Conservation (phyloP, 2,888 invertebrate genomes). For the Dromius quadrimaculatus region DNA sequence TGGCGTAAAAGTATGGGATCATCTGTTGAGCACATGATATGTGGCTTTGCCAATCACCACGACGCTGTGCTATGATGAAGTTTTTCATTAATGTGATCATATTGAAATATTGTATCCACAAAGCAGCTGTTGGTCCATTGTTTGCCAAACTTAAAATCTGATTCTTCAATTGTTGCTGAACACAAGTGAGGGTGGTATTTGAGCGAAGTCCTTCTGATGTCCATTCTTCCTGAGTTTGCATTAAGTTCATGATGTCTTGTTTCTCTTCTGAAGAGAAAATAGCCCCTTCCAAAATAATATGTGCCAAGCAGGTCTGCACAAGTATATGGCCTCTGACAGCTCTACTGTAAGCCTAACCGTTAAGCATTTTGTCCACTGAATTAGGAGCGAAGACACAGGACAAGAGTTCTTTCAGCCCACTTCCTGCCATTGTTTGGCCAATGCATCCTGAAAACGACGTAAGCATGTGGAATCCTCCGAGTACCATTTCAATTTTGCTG, state of each 20-base stretch:
- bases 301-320: conserved; percentile 51
- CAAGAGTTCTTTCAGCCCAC: background rate
- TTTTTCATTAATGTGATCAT: conserved; percentile 51
- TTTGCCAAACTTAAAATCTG: too few species aligned
- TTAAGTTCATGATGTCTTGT: background rate
- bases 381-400: background rate
- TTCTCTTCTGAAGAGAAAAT: conserved; percentile 42
- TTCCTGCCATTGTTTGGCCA: background rate
- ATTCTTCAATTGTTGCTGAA: too few species aligned
- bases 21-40: conserved; percentile 39
- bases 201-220: conserved; percentile 17
- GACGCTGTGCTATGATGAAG: conserved; percentile 45
- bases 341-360: background rate
- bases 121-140: conserved; percentile 48
- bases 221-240: conserved; percentile 31
- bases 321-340: conserved; percentile 18
- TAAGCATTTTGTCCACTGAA: background rate
- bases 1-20: background rate
- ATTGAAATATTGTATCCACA: conserved; percentile 52
- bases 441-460: background rate
- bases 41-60: conserved; percentile 51
- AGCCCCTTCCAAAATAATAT: conserved; percentile 48
- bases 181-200: conserved; percentile 17
- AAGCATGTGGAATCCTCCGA: background rate
- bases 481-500: background rate